Base-by-base conservation (phyloP, 2,797 vertebrate species). In the Myripristis jacobus region DNA sequence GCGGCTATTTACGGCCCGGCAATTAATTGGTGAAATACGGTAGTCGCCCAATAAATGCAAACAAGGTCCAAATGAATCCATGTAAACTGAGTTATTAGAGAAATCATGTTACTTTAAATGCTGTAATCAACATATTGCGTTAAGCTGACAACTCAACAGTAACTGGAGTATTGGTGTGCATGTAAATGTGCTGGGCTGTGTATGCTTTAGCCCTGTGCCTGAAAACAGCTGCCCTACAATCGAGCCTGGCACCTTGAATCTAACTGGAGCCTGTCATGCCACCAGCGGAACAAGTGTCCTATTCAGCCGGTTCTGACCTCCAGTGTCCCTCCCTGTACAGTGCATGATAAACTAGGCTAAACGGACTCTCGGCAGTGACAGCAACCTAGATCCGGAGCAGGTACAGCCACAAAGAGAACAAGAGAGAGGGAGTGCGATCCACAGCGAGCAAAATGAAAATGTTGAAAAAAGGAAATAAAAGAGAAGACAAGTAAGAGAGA, bases 321-420 rank as follows among this genome's bases (percentile, higher is more conserved):
- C 52, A 71, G 44, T 38, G 7, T 43, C 44, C 15, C 57, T 2
- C 6, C 34, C 59, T 59, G 57, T 47, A 55, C 24, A 64, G 51
- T 25, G 51, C 13, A 25, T 53, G 38, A 70, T 58, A 52, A 80
- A 79, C 4, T 9, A 64, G 46, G 48, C 51, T 46, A 56, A 77
- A 70, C 50, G 61, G 72, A 55, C 65, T 55, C 65, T 21, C 59
- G 64, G 9, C 18, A n/a, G 59, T 66, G 60, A 52, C 24, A 21
- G 27, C 54, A 48, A 70, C 74, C 52, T 55, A 51, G 75, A 79
- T 82, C 51, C 29, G 18, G 41, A 70, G 55, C 31, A 51, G 31
- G 52, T 55, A 43, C 6, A 8, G 34, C 22, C 25, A 64, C 12
- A 21, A 13, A 50, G 41, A 0, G 41, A 21, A 31, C 11, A n/a